Evolutionary conservation across 1,140 invertebrate species (phyloP).

Genomic region (Scaptomyza graminum): DNA sequence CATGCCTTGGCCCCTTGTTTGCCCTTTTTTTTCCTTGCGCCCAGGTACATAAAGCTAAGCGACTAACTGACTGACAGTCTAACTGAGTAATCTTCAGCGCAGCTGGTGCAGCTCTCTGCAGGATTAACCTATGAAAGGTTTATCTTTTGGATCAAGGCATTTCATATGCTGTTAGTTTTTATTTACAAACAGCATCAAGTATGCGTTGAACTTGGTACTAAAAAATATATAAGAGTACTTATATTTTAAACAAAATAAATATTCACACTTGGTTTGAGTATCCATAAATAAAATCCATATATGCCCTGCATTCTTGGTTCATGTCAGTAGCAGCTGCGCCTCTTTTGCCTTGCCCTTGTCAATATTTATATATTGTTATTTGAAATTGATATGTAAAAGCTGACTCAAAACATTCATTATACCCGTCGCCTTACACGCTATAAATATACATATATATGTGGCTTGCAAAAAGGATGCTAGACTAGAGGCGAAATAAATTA

Average conservation of each 20-base stretch:
- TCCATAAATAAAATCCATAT: constrained; percentile 34
- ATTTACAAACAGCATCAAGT: constrained; percentile 41
- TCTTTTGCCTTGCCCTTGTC: constrained; percentile 50
- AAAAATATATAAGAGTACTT: constrained; percentile 10
- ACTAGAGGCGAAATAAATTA: constrained; percentile 21
- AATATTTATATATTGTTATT: constrained; percentile 73
- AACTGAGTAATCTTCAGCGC: constrained; percentile 29
- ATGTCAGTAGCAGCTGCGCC: constrained; percentile 69
- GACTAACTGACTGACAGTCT: constrained; percentile 22
- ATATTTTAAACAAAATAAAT: constrained; percentile 44
- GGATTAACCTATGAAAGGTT: constrained; percentile 51
- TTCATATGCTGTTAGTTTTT: constrained; percentile 8
- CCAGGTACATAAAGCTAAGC: constrained; percentile 4
- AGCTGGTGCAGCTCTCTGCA: constrained; percentile 23
- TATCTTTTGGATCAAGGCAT: constrained; percentile 27
- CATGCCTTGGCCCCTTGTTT: constrained; percentile 8
- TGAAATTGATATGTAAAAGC: constrained; percentile 51
- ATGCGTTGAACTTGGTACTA: constrained; percentile 33
- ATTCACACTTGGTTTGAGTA: constrained; percentile 45
- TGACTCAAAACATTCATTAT: constrained; percentile 45
- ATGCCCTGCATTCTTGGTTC: constrained; percentile 40
- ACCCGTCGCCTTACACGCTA: constrained; percentile 15
- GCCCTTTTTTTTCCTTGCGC: constrained; percentile 1
- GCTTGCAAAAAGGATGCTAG: constrained; percentile 4
- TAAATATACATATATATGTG: constrained; percentile 16